These are phyloP conservation scores for Kryphioiulus occultus DNA, from an alignment of 2,888 invertebrate genomes.

Conservation along the genomic window DNA sequence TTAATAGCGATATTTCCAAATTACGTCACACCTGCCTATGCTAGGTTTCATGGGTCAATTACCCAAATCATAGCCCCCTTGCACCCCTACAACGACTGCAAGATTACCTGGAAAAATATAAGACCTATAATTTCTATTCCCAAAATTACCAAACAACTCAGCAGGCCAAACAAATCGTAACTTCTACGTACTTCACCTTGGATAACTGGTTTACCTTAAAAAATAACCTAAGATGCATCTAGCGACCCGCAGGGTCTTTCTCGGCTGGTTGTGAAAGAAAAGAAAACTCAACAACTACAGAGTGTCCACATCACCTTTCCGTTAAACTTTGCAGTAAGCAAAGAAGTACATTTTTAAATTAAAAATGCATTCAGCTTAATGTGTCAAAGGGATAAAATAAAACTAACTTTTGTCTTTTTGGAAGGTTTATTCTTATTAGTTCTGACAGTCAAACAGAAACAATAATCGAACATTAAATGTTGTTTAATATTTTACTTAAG, in stretches of 20 bases:
- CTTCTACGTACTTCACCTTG: constrained; percentile 21
- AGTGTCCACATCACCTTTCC: neutral
- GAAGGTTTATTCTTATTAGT: no score
- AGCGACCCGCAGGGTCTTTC: neutral
- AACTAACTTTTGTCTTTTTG: no score
- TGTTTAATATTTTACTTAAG: no score
- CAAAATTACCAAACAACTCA: neutral
- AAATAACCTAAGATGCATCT: neutral
- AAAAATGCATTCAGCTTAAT: no score
- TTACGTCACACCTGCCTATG: neutral
- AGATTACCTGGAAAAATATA: neutral
- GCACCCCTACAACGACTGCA: neutral
- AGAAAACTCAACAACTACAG: neutral
- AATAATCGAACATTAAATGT: no score
- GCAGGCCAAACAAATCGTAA: neutral
- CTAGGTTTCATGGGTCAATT: neutral
- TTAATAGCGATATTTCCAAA: neutral
- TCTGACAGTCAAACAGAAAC: no score
- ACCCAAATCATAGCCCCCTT: neutral
- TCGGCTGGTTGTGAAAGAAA: neutral
- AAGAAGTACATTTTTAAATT: no score
- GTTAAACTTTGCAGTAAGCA: no score
- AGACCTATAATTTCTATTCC: neutral
- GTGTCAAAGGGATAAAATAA: no score
- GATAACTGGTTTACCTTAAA: neutral